Evolutionary conservation across 1,140 invertebrate species (phyloP), one percentile per base, ranked within the genome.

Genomic region (Monomorium pharaonis): DNA sequence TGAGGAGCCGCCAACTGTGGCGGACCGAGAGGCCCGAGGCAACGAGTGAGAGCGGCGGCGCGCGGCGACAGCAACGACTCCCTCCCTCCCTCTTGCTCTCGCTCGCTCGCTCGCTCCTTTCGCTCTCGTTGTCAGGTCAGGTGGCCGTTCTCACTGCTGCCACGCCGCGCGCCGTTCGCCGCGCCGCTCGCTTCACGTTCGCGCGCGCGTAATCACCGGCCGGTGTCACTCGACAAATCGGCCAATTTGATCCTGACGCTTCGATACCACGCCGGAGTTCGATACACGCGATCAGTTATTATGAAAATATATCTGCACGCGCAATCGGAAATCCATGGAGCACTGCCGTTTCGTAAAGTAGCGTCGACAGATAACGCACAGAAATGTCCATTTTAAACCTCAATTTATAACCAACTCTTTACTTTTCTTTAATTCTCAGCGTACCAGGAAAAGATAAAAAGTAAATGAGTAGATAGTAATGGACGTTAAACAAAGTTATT

Each of bases 121-220:
- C 88, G 37, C 78, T 87, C 85, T 90, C 75, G 62, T 56, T 84
- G 62, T 90, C 88, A 65, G 62, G 62, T 65, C 62, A 18, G 62
- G 62, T 4, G n/a, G n/a, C 62, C n/a, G 62, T 42, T 42, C 33
- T 42, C 62, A n/a, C 33, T 6, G 33, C n/a, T n/a, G n/a, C n/a
- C n/a, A n/a, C n/a, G n/a, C n/a, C n/a, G n/a, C n/a, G n/a, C n/a
- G n/a, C n/a, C n/a, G n/a, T n/a, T n/a, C n/a, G n/a, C n/a, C n/a
- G n/a, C n/a, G n/a, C 33, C 54, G 54, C 51, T 42, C 6, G 21
- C 54, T 54, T 18, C 14, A 6, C n/a, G 37, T 33, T 30, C 76
- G 42, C 54, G 33, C 27, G 37, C 44, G 10, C 60, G 76, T 80
- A 67, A 80, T 78, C 75, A 30, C 42, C 42, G 72, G 12, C 54